A percentile compares a stretch with the other conserved stretches of the same genome.
These are phyloP conservation scores for Caligus rogercresseyi DNA, from an alignment of 1,140 invertebrate genomes.

Conservation along the genomic window DNA sequence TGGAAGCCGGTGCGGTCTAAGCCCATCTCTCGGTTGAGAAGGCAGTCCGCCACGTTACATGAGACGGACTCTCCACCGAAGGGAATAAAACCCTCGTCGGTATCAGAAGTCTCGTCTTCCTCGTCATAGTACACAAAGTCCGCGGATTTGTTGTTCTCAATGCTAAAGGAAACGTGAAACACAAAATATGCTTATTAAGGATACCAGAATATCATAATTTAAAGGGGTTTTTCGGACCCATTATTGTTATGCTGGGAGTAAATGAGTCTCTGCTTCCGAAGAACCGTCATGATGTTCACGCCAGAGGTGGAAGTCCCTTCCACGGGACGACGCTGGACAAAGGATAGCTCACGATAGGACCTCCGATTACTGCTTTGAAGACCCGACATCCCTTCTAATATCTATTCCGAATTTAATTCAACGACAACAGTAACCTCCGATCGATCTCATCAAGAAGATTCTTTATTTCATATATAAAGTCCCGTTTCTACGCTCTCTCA, in stretches of 20 bases:
- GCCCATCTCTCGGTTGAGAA: neutral
- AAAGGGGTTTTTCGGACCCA: neutral
- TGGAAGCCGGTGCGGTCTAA: neutral
- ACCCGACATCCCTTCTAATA: neutral
- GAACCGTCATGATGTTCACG: neutral
- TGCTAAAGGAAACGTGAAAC: neutral
- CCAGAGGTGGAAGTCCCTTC: slow-evolving; percentile 3
- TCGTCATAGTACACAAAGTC: slow-evolving; percentile 16
- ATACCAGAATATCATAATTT: neutral
- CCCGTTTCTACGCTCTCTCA: too few species aligned
- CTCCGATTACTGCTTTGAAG: neutral
- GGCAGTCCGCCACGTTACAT: slow-evolving; percentile 12
- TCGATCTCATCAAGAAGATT: too few species aligned
- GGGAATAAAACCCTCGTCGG: neutral
- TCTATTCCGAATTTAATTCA: too few species aligned
- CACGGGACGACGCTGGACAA: neutral
- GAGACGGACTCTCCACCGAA: neutral
- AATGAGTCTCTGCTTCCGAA: neutral
- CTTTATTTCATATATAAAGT: too few species aligned
- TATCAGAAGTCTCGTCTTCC: neutral
- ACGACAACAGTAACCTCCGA: too few species aligned
- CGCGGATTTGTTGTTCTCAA: slow-evolving; percentile 1
- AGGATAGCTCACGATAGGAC: neutral
- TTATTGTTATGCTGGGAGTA: neutral
- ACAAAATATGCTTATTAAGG: neutral